Conservation (phyloP, 2,113 vertebrate species). For the Nerophis ophidion region DNA sequence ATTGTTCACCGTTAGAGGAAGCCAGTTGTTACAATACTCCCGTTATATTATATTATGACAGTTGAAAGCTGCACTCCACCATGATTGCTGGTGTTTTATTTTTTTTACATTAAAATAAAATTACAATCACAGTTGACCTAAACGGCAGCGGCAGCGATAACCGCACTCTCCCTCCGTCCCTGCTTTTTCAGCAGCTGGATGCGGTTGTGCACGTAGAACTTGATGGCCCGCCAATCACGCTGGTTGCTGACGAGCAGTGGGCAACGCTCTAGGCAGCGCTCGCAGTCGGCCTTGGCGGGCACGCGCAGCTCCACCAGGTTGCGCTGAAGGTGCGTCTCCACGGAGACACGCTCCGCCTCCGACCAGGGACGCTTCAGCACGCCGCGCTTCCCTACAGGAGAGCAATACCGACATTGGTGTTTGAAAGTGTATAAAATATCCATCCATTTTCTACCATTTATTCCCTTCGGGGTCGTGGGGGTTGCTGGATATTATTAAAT, state of each 20-base stretch:
- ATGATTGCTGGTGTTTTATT: slow-evolving; percentile 43
- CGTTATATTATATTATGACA: neutral
- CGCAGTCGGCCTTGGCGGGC: slow-evolving; percentile 75
- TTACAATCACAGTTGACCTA: too few relatives aligned
- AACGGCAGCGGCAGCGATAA: neutral
- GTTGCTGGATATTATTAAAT: too few relatives aligned
- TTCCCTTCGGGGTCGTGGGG: too few relatives aligned
- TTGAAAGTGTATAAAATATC: neutral
- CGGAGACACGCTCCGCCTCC: slow-evolving; percentile 70
- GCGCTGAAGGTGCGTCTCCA: slow-evolving; percentile 73
- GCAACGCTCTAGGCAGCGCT: slow-evolving; percentile 74
- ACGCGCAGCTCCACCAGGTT: slow-evolving; percentile 73
- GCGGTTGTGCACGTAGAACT: slow-evolving; percentile 78
- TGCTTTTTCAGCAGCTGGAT: slow-evolving; percentile 77
- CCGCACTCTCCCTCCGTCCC: slow-evolving; percentile 55
- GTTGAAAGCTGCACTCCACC: neutral
- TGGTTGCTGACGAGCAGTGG: slow-evolving; percentile 74
- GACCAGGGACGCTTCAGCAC: slow-evolving; percentile 77
- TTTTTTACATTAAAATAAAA: neutral
- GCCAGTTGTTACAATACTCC: too few relatives aligned
- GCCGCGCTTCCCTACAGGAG: slow-evolving; percentile 67
- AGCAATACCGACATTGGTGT: neutral
- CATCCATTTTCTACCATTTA: too few relatives aligned
- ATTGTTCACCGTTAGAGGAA: too few relatives aligned
- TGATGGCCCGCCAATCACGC: slow-evolving; percentile 76